phyloP scores from a whole-genome alignment of 2,888 invertebrate species.

The Caenorhabditis angaria region DNA sequence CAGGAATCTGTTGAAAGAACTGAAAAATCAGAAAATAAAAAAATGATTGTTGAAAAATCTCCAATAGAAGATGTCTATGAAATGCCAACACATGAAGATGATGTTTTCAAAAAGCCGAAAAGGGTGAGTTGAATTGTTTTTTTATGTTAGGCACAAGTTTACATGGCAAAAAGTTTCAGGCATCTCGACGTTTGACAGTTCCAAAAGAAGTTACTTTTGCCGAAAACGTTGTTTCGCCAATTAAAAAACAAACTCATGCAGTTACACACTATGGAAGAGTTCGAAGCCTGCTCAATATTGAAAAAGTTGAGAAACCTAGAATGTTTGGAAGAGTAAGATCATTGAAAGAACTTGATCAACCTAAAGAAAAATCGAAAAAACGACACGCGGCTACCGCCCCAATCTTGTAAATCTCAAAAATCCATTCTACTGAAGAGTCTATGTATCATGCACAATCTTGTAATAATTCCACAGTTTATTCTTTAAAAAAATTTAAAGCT shows the following conservation, averaged over 20 bases:
- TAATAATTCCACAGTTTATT: no score
- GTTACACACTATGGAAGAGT: not conserved
- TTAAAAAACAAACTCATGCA: not conserved
- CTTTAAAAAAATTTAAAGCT: no score
- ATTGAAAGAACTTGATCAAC: not conserved
- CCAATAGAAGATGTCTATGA: not conserved
- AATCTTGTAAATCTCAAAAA: no score
- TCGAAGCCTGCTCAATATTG: not conserved
- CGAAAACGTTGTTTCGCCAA: not conserved
- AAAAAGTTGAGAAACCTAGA: not conserved
- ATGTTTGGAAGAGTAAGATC: not conserved
- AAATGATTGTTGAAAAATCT: not conserved
- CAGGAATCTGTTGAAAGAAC: not conserved
- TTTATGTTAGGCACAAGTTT: no score
- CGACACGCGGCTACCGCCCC: no score
- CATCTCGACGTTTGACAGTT: not conserved
- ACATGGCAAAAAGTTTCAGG: not conserved
- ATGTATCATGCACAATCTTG: no score
- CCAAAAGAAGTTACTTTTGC: not conserved
- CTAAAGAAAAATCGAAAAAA: no score
- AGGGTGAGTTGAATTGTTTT: not conserved
- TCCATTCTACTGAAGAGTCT: no score
- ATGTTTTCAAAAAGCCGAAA: not conserved
- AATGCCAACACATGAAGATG: not conserved
- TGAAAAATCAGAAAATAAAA: no score